These are phyloP conservation scores for Thermophis baileyi DNA, from an alignment of 2,113 vertebrate genomes.

Conservation along the genomic window DNA sequence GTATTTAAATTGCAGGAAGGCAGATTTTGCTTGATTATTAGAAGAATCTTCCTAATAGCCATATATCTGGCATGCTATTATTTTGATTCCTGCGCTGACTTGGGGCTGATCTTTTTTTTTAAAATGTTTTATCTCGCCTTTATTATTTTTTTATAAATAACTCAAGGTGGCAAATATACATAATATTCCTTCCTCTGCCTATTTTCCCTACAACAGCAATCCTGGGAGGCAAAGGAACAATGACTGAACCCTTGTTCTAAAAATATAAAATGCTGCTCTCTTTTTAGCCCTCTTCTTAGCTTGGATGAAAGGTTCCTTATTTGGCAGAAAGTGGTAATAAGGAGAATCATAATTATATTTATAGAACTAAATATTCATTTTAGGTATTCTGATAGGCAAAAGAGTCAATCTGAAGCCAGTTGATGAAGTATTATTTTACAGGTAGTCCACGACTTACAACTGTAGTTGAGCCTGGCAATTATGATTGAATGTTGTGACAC, in stretches of 20 bases:
- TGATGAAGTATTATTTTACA: not conserved
- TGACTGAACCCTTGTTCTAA: not conserved
- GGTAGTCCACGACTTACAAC: not conserved
- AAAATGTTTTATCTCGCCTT: not conserved
- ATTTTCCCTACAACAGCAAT: not conserved
- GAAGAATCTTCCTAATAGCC: not conserved
- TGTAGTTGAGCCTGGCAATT: not conserved
- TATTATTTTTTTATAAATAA: not conserved
- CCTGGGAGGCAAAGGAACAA: not conserved
- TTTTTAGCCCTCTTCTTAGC: not conserved
- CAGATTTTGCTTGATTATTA: not conserved
- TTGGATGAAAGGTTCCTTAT: not conserved
- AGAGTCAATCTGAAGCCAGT: not conserved
- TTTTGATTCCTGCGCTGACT: not conserved
- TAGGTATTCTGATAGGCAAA: not conserved
- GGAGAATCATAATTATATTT: not conserved
- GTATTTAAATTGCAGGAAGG: not conserved
- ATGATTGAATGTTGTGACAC: not conserved
- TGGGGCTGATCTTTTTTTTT: not conserved
- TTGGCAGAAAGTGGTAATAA: not conserved
- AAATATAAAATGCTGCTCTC: not conserved
- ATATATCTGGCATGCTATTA: not conserved
- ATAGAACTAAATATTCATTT: not conserved
- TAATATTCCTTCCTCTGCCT: not conserved
- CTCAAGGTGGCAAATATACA: not conserved